Evolutionary conservation across 2,888 invertebrate species (phyloP).

Genomic region (Hololepta plana): DNA sequence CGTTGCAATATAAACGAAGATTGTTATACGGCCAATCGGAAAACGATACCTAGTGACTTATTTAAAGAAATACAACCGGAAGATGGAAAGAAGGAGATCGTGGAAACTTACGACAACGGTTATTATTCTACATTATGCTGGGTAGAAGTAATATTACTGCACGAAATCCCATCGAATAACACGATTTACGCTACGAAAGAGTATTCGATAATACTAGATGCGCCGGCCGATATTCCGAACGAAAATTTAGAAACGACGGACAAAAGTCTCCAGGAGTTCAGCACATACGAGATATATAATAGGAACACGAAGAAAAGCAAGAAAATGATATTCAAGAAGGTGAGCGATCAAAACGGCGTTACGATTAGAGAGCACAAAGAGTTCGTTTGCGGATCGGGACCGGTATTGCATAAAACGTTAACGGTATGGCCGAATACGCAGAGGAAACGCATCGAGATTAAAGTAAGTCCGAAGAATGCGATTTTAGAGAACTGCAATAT

Average conservation of each 20-base stretch:
- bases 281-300: too few relatives aligned
- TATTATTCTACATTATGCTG: constrained; percentile 11
- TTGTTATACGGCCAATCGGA: too few relatives aligned
- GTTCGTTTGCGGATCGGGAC: constrained; percentile 10
- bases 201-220: constrained; percentile 12
- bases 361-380: constrained; percentile 8
- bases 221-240: too few relatives aligned
- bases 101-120: constrained; percentile 8
- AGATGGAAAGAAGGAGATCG: constrained; percentile 1
- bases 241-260: too few relatives aligned
- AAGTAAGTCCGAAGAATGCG: constrained; percentile 9
- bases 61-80: constrained; percentile 15
- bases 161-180: constrained; percentile 7
- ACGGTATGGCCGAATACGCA: constrained; percentile 8
- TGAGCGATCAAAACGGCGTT: constrained; percentile 4
- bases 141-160: constrained; percentile 10
- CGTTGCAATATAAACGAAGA: too few relatives aligned
- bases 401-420: constrained; percentile 9
- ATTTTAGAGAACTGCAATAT: too few relatives aligned
- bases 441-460: constrained; percentile 8
- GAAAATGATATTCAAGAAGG: too few relatives aligned
- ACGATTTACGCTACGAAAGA: constrained; percentile 6
- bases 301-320: too few relatives aligned
- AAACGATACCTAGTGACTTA: constrained; percentile 1
- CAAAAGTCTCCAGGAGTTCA: too few relatives aligned